Evolutionary conservation across 2,113 vertebrate species (phyloP).

Genomic region (Tenrec ecaudatus): DNA sequence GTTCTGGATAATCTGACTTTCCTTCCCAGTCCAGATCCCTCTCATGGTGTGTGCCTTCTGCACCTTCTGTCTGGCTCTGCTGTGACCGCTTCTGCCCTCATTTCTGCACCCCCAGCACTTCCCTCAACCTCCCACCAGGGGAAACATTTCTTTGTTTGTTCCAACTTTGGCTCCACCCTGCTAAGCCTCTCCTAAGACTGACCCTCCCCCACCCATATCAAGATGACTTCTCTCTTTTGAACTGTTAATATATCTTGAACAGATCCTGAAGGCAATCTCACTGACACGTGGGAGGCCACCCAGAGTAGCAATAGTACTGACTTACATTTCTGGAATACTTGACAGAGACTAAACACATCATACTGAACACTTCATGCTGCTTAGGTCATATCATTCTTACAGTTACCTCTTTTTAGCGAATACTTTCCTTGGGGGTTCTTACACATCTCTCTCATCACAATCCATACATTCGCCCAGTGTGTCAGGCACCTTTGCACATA

Average conservation of each 20-base stretch:
- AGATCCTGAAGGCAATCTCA: not conserved
- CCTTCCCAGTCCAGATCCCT: not conserved
- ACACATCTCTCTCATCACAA: no score
- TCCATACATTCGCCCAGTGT: no score
- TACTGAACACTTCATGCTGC: not conserved
- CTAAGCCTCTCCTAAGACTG: not conserved
- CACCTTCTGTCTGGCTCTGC: not conserved
- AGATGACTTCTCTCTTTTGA: not conserved
- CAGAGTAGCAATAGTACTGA: not conserved
- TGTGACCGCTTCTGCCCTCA: no score
- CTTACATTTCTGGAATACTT: not conserved
- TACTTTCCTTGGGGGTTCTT: no score
- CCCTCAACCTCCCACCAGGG: not conserved
- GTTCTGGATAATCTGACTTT: not conserved
- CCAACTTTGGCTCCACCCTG: not conserved
- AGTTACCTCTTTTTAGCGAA: no score
- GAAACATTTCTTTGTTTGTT: not conserved
- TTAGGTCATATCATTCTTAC: not conserved
- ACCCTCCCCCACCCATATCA: no score
- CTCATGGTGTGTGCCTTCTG: not conserved
- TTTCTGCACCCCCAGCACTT: not conserved
- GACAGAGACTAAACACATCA: not conserved
- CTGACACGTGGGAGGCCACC: not conserved
- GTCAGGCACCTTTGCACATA: no score
- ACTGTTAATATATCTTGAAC: not conserved